Percentiles rank a stretch among this genome's conserved stretches.
phyloP scores from a whole-genome alignment of 2,797 vertebrate species.

The Sorex maritimensis region DNA sequence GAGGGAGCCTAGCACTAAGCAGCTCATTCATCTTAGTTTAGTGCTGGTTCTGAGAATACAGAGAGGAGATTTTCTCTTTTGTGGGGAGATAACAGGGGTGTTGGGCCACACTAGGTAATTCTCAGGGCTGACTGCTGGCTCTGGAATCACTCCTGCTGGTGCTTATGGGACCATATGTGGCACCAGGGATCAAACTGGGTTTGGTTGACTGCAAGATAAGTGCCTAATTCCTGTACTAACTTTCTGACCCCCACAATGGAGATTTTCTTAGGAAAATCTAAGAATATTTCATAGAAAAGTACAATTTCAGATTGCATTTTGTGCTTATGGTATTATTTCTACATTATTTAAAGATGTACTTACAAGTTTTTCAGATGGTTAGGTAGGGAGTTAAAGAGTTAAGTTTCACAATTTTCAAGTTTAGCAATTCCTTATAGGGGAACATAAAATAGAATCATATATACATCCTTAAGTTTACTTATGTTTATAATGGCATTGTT shows the following conservation, averaged over 20 bases:
- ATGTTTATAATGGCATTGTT: not conserved
- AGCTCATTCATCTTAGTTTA: not conserved
- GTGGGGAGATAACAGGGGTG: too few species aligned
- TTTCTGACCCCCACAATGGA: not conserved
- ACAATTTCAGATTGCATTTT: constrained; percentile 31
- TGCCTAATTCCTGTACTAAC: too few species aligned
- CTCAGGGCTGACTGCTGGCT: too few species aligned
- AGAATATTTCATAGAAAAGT: not conserved
- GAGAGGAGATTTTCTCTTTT: too few species aligned
- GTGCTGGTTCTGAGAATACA: not conserved
- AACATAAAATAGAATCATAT: constrained; percentile 49
- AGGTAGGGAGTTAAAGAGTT: not conserved
- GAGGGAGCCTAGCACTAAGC: not conserved
- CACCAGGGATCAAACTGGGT: too few species aligned
- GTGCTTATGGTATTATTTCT: constrained; percentile 8
- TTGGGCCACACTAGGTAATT: too few species aligned
- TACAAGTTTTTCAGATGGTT: constrained; percentile 37
- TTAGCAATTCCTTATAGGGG: constrained; percentile 26
- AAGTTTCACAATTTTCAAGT: not conserved
- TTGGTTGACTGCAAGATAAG: too few species aligned
- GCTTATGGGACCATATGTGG: too few species aligned
- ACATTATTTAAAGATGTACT: not conserved
- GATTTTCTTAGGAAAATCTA: not conserved
- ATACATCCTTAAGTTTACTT: constrained; percentile 32
- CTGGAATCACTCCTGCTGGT: too few species aligned